Conservation (phyloP, 2,113 vertebrate genomes). For the Paramormyrops kingsleyae region DNA sequence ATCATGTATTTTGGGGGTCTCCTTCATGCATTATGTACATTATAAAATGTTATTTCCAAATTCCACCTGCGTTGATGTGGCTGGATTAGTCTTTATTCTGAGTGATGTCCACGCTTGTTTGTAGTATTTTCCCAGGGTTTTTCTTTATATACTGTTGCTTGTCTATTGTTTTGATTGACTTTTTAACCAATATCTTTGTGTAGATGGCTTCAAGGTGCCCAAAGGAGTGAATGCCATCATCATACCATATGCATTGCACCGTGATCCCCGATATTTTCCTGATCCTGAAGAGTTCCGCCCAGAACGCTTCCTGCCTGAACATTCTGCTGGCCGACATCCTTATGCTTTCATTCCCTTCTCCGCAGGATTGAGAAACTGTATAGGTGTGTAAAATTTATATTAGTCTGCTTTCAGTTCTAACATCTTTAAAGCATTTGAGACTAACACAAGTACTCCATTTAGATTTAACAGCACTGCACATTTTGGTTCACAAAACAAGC, state of each 20-base stretch:
- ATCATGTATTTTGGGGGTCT: background rate
- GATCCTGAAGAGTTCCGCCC: slow-evolving; percentile 72
- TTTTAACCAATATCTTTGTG: background rate
- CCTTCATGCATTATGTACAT: background rate
- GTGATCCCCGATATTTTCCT: slow-evolving; percentile 66
- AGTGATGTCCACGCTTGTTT: background rate
- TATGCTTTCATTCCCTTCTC: slow-evolving; percentile 77
- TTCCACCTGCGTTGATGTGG: background rate
- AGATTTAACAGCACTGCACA: background rate
- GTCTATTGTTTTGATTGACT: background rate
- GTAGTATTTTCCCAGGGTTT: background rate
- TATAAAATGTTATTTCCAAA: background rate
- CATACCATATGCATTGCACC: slow-evolving; percentile 64
- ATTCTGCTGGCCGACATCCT: slow-evolving; percentile 58
- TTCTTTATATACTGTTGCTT: background rate
- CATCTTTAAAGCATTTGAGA: background rate
- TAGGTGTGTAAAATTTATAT: slow-evolving; percentile 58
- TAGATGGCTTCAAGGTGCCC: slow-evolving; percentile 61
- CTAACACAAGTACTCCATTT: background rate
- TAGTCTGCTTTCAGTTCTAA: background rate
- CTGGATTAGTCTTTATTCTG: background rate
- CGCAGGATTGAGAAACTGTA: slow-evolving; percentile 77
- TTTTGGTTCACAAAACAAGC: background rate
- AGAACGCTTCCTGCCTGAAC: slow-evolving; percentile 71
- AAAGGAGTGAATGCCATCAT: slow-evolving; percentile 57